Base-by-base conservation (phyloP, 1,140 invertebrate species). In the Monochamus saltuarius region DNA sequence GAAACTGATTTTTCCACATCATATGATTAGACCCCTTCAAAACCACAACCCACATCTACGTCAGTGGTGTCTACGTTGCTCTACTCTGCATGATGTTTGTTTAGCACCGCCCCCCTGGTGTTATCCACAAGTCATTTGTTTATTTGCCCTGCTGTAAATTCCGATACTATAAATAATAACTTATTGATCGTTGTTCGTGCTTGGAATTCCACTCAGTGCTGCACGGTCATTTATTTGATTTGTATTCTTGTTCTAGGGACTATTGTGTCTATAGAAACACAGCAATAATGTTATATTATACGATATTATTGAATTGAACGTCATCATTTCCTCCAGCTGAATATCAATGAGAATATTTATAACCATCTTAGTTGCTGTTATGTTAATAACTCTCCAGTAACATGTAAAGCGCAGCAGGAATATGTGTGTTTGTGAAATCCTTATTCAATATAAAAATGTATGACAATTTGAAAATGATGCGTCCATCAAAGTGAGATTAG, bases 91-190 rank as follows among this genome's bases (percentile, higher is more conserved):
- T 62, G 66, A 66, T 58, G 62, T 68, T 68, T 68, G 66, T 68
- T 66, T 66, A 68, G 64, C 66, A 68, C 64, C 66, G 53, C 66
- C 64, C 58, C 66, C 66, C 51, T 29, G 61, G 38, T 51, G 58
- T 56, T 62, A 60, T 49, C 56, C 54, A 45, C 49, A 49, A 60
- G 64, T 68, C 66, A 68, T 68, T 68, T 68, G 66, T 68, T 68
- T 68, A 67, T 57, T 64, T 67, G 56, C 59, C 63, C 45, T 35
- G 61, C 42, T 54, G 53, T 65, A 62, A 55, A 62, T 61, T 47
- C 64, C 64, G 60, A 68, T 68, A 68, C 57, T 47, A 66, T 66
- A 66, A 66, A 66, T 66, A 66, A 66, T 66, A 66, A 52, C 55
- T 45, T 60, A 65, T 65, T 65, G 63, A 65, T 62, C 2, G 22